Conservation (phyloP, 2,113 vertebrate species). For the Spilogale gracilis region DNA sequence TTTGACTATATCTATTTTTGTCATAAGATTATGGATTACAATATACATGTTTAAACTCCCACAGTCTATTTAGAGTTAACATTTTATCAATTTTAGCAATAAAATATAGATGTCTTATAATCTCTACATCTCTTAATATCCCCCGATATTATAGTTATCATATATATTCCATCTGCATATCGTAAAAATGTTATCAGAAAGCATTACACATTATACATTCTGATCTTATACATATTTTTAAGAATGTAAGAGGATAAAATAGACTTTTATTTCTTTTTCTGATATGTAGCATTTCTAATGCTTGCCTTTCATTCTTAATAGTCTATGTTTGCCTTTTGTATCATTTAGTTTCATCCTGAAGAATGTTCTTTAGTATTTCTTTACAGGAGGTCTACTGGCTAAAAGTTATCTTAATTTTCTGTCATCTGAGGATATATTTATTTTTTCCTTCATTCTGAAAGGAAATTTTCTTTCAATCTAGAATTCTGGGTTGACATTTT, state of each 20-base stretch:
- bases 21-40: not conserved
- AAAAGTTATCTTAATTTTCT: not conserved
- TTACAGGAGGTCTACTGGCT: not conserved
- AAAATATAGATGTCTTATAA: not conserved
- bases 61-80: not conserved
- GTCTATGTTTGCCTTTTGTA: not conserved
- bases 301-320: not conserved
- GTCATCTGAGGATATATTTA: not conserved
- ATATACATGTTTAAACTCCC: not conserved
- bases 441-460: not conserved
- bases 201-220: not conserved
- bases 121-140: not conserved
- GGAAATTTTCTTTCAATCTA: not conserved
- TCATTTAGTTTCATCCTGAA: not conserved
- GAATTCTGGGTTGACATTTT: not conserved
- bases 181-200: not conserved
- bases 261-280: not conserved
- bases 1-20: not conserved
- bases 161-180: not conserved
- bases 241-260: not conserved
- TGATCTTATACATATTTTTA: not conserved
- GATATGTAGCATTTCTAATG: not conserved
- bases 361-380: not conserved
- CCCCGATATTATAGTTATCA: not conserved
- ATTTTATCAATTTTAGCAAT: not conserved